These are phyloP conservation scores for Blastobasis adustella DNA, from an alignment of 2,888 invertebrate genomes.

Conservation along the genomic window DNA sequence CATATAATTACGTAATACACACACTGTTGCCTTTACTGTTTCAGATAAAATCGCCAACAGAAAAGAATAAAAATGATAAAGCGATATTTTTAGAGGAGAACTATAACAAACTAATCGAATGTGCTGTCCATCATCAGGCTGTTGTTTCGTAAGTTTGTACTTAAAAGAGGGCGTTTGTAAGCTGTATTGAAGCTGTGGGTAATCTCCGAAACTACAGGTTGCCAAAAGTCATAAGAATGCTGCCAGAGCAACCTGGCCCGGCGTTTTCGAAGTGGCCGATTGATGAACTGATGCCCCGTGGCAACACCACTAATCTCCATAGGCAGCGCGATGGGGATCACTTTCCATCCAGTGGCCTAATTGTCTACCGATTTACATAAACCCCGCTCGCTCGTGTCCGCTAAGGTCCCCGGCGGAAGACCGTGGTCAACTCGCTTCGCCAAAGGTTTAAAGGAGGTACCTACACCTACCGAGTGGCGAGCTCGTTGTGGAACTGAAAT, in stretches of 20 bases:
- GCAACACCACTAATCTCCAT: too few relatives aligned
- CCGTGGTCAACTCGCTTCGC: too few relatives aligned
- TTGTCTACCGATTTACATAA: too few relatives aligned
- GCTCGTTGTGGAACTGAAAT: too few relatives aligned
- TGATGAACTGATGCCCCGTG: background rate
- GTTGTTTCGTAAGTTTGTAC: slow-evolving; percentile 40
- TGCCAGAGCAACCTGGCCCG: background rate
- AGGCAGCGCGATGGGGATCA: too few relatives aligned
- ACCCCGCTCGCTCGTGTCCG: too few relatives aligned
- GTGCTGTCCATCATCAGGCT: slow-evolving; percentile 53
- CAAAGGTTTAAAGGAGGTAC: too few relatives aligned
- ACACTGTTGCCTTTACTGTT: background rate
- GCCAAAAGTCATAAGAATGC: background rate
- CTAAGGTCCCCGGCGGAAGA: too few relatives aligned
- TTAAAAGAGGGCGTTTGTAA: background rate
- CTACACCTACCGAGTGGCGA: too few relatives aligned
- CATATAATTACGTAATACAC: too few relatives aligned
- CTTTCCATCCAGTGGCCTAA: too few relatives aligned
- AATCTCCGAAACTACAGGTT: background rate
- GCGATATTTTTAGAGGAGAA: slow-evolving; percentile 20
- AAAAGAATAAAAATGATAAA: background rate
- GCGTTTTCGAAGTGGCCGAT: background rate
- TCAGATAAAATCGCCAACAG: slow-evolving; percentile 14
- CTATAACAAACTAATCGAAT: slow-evolving; percentile 40
- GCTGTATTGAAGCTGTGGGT: background rate